A percentile compares a stretch with the other conserved stretches of the same genome.
These are phyloP conservation scores for Chloroclystis v-ata DNA, from an alignment of 2,888 invertebrate species.

Conservation along the genomic window DNA sequence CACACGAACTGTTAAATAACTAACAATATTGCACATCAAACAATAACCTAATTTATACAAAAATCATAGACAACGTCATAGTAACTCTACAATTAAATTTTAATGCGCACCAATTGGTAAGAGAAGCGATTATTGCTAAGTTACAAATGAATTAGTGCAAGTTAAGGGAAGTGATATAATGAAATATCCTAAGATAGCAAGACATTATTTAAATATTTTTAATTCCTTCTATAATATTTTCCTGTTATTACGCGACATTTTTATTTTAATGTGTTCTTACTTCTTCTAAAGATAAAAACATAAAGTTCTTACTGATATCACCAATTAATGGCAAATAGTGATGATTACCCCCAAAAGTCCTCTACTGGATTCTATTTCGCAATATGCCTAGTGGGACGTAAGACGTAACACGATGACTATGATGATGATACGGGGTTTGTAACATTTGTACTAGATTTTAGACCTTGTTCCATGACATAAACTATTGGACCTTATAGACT, in stretches of 20 bases:
- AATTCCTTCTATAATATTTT: too few relatives aligned
- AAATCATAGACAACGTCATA: too few relatives aligned
- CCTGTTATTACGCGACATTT: too few relatives aligned
- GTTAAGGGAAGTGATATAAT: constrained; percentile 62
- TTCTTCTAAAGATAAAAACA: too few relatives aligned
- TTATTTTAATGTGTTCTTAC: too few relatives aligned
- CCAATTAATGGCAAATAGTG: too few relatives aligned
- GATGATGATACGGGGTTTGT: constrained; percentile 31
- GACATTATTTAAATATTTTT: too few relatives aligned
- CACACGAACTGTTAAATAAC: constrained; percentile 31
- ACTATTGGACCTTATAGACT: constrained; percentile 9
- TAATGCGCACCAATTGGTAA: constrained; percentile 14
- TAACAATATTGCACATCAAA: constrained; percentile 8
- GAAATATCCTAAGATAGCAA: constrained; percentile 30
- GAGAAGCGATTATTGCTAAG: constrained; percentile 51
- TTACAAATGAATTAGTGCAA: constrained; percentile 64
- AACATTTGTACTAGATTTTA: constrained; percentile 51
- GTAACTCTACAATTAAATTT: not conserved
- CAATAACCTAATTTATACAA: not conserved
- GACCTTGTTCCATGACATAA: constrained; percentile 32
- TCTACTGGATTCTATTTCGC: too few relatives aligned
- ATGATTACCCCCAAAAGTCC: too few relatives aligned
- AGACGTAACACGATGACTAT: too few relatives aligned
- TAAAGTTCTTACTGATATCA: too few relatives aligned
- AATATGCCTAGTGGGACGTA: too few relatives aligned